phyloP scores from a whole-genome alignment of 2,797 vertebrate genomes.

The Xiphophorus birchmanni region DNA sequence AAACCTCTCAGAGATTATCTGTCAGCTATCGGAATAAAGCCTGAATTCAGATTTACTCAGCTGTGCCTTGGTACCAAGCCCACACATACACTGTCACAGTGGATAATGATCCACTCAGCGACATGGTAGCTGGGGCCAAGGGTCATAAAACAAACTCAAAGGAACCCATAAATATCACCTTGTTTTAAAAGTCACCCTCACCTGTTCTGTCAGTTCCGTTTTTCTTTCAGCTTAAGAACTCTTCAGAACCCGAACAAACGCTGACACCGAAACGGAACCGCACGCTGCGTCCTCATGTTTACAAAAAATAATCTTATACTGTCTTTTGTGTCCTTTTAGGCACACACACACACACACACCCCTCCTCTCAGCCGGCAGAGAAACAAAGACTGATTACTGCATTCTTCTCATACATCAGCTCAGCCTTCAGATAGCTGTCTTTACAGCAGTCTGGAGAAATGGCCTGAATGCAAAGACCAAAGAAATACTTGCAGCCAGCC shows the following conservation, averaged over 20 bases:
- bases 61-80: background rate
- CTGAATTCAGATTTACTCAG: background rate
- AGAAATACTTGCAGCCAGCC: slow-evolving; percentile 57
- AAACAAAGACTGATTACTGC: slow-evolving; percentile 55
- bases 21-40: background rate
- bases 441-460: slow-evolving; percentile 45
- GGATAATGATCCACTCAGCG: slow-evolving; percentile 10
- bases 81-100: slow-evolving; percentile 13
- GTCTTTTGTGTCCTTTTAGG: background rate
- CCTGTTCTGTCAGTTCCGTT: background rate
- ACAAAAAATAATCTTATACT: background rate
- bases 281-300: background rate
- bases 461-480: slow-evolving; percentile 41
- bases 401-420: slow-evolving; percentile 52
- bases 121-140: slow-evolving; percentile 6
- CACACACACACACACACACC: background rate
- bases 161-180: slow-evolving; percentile 18
- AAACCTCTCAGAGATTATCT: background rate
- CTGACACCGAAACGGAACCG: background rate
- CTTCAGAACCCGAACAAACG: background rate
- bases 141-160: slow-evolving; percentile 40
- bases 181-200: slow-evolving; percentile 16
- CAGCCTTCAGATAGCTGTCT: slow-evolving; percentile 54
- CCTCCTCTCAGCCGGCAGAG: slow-evolving; percentile 26
- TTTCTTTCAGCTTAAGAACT: background rate